Evolutionary conservation across 2,888 invertebrate genomes (phyloP), one percentile per base, ranked within the genome.

Genomic region (Nemapogon koenigi): DNA sequence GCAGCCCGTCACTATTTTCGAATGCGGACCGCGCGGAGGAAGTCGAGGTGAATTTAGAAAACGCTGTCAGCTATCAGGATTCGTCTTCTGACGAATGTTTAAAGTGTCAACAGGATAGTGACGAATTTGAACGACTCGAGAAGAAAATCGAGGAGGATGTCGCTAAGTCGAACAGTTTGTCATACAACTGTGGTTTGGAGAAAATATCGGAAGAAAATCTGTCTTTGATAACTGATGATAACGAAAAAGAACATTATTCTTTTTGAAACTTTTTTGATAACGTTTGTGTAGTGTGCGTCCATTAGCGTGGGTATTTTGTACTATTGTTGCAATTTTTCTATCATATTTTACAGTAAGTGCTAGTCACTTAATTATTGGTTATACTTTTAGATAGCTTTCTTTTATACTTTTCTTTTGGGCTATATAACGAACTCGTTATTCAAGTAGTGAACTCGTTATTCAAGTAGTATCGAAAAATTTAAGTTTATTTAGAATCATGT

Each of bases 141-240:
- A 49, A 57, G 35, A 62, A 64, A 45, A 75, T 78, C 3, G 76
- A 76, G 38, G 61, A 63, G 32, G 72, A 71, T 16, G 39, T 71
- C 1, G 61, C 62, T 0, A 59, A 46, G 15, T 45, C 47, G 18
- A 59, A 52, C 35, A 41, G 52, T 14, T 48, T 54, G 0, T 51
- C 59, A 6, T 19, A 33, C 1, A 31, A 62, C 18, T 52, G 57
- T 0, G 59, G 62, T 35, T 53, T 76, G 16, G 64, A 59, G 41
- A 78, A 75, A 46, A 78, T 78, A 43, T 78, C 76, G 0, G 76
- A 76, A 41, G 76, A 78, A 36, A 73, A 75, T 42, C 57, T 76
- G 2, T 60, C 70, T 0, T 46, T 50, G 2, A 43, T 36, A 2
- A 39, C 45, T 3, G 55, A 56, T 33, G 17, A 17, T 18, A 17